Conservation (phyloP, 1,140 invertebrate species). For the Muscidifurax raptorellus region DNA sequence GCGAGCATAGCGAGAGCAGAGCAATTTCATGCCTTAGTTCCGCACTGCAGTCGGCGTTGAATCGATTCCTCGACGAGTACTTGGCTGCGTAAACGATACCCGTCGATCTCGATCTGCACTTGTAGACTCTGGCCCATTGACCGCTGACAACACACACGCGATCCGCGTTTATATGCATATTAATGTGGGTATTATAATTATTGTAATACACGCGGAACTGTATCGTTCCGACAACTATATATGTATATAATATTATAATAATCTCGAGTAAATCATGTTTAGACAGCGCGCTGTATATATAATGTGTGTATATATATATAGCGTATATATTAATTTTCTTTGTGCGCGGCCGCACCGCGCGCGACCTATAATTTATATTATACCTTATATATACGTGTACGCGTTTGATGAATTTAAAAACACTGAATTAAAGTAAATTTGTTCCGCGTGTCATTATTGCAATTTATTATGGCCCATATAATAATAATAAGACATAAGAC, state of each 20-base stretch:
- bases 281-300: no score
- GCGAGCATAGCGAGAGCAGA: slow-evolving; percentile 80
- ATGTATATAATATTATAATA: no score
- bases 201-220: background rate
- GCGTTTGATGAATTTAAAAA: background rate
- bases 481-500: background rate
- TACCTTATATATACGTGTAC: no score
- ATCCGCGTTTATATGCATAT: background rate
- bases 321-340: background rate
- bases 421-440: no score
- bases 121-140: slow-evolving; percentile 86
- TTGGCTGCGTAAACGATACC: slow-evolving; percentile 84
- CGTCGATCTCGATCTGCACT: slow-evolving; percentile 79
- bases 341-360: background rate
- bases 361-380: background rate
- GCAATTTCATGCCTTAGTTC: slow-evolving; percentile 83
- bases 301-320: no score
- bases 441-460: no score
- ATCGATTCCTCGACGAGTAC: slow-evolving; percentile 82
- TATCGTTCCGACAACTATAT: no score
- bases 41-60: slow-evolving; percentile 79
- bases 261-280: no score
- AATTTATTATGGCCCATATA: background rate
- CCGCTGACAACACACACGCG: slow-evolving; percentile 78
- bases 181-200: background rate